Conservation (phyloP, 2,113 vertebrate species). For the Pionites leucogaster region DNA sequence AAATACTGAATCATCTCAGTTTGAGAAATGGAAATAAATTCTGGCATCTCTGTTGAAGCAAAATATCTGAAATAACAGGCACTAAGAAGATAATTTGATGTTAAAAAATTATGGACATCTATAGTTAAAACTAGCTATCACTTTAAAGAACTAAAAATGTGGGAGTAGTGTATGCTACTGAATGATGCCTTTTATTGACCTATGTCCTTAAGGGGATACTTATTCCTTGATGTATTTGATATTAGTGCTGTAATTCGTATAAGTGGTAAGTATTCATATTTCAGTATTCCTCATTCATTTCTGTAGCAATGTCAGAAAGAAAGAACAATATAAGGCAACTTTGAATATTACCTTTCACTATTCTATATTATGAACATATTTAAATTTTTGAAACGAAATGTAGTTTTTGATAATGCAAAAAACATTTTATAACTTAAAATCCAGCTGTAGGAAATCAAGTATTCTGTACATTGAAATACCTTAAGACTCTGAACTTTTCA, state of each 20-base stretch:
- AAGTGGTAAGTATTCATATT: neutral
- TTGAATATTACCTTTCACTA: neutral
- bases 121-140: neutral
- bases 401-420: neutral
- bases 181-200: neutral
- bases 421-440: neutral
- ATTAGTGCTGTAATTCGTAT: neutral
- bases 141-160: neutral
- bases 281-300: neutral
- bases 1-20: neutral
- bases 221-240: neutral
- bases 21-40: neutral
- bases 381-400: neutral
- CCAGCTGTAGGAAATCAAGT: neutral
- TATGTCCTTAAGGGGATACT: neutral
- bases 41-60: neutral
- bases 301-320: neutral
- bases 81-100: neutral
- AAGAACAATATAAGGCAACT: neutral
- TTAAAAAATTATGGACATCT: neutral
- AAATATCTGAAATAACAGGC: neutral
- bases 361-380: neutral
- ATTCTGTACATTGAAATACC: neutral
- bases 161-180: neutral
- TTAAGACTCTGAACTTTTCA: neutral